These are phyloP conservation scores for Myocastor coypus DNA, from an alignment of 2,113 vertebrate genomes.

Conservation along the genomic window DNA sequence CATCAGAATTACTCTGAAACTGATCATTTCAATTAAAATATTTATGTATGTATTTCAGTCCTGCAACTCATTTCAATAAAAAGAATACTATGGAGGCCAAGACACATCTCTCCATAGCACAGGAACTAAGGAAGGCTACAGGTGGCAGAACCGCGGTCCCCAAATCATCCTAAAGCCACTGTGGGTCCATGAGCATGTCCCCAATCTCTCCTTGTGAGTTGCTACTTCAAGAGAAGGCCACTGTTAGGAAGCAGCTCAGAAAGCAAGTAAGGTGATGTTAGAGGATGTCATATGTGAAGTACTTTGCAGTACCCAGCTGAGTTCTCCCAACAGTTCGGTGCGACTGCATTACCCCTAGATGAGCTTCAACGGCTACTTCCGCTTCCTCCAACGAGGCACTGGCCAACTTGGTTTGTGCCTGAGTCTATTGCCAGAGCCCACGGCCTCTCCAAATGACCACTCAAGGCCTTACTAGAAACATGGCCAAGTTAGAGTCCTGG, in stretches of 20 bases:
- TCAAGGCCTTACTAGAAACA: not conserved
- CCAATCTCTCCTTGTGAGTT: not conserved
- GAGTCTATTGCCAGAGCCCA: not conserved
- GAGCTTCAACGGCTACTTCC: not conserved
- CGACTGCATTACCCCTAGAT: not conserved
- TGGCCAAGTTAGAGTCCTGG: not conserved
- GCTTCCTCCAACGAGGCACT: not conserved
- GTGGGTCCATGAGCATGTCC: not conserved
- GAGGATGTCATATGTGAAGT: not conserved
- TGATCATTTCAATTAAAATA: not conserved
- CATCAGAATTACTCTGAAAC: not conserved
- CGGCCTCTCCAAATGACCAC: not conserved
- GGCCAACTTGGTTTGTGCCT: not conserved
- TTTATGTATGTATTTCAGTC: not conserved
- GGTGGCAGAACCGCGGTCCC: too few relatives aligned
- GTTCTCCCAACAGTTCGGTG: not conserved
- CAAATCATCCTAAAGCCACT: not conserved
- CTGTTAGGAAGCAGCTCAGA: not conserved
- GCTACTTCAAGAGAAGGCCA: not conserved
- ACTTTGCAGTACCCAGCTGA: not conserved
- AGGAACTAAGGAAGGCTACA: not conserved
- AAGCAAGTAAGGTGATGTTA: not conserved
- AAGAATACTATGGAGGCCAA: not conserved
- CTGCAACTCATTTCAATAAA: not conserved
- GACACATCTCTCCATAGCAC: not conserved